Percentiles rank a stretch among this genome's conserved stretches.
Evolutionary conservation across 2,888 invertebrate genomes (phyloP).

Genomic region (Argyresthia goedartella): DNA sequence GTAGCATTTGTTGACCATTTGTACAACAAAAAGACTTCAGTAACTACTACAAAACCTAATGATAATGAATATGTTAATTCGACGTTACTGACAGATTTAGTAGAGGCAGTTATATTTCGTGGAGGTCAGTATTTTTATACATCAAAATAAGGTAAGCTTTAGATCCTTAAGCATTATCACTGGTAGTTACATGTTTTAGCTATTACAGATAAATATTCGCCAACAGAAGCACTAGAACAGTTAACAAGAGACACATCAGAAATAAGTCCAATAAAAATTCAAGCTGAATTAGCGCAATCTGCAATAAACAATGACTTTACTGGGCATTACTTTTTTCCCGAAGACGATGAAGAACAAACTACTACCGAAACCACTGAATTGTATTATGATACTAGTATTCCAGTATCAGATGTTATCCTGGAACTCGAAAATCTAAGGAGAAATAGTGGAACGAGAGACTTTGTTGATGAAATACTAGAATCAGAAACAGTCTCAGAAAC

Average conservation of each 20-base stretch:
- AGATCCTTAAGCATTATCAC: not conserved
- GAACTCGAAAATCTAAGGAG: slow-evolving; percentile 50
- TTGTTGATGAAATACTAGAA: slow-evolving; percentile 55
- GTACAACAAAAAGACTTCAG: slow-evolving; percentile 39
- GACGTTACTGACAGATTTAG: slow-evolving; percentile 51
- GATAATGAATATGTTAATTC: slow-evolving; percentile 47
- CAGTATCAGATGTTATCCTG: slow-evolving; percentile 37
- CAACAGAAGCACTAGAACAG: slow-evolving; percentile 18
- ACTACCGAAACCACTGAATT: slow-evolving; percentile 37
- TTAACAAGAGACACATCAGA: slow-evolving; percentile 19
- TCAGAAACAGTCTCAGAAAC: slow-evolving; percentile 34
- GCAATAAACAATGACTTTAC: slow-evolving; percentile 42
- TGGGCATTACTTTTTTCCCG: slow-evolving; percentile 60
- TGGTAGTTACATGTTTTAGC: slow-evolving; percentile 5
- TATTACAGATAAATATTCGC: slow-evolving; percentile 32
- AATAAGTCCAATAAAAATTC: slow-evolving; percentile 40
- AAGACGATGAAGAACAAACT: slow-evolving; percentile 30
- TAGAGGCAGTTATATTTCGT: slow-evolving; percentile 58
- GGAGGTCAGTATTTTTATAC: slow-evolving; percentile 25
- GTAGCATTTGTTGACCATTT: slow-evolving; percentile 43
- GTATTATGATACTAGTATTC: slow-evolving; percentile 27
- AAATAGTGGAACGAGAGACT: slow-evolving; percentile 41
- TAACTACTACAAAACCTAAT: slow-evolving; percentile 28
- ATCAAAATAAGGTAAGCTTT: not conserved
- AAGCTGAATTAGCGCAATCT: slow-evolving; percentile 44